Conservation (phyloP, 1,140 invertebrate species). For the Eurosta solidaginis region DNA sequence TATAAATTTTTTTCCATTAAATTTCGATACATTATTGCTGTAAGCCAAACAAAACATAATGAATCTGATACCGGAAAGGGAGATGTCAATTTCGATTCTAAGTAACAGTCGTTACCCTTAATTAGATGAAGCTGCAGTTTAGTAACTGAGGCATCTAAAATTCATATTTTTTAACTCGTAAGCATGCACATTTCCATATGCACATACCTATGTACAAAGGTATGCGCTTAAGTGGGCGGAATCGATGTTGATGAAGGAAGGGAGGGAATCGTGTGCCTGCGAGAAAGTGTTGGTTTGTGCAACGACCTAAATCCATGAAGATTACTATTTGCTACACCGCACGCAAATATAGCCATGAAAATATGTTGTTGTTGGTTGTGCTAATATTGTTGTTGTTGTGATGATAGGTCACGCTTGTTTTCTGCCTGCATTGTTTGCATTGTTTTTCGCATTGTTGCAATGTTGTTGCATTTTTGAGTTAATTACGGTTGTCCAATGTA, state of each 20-base stretch:
- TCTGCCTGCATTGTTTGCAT: not conserved
- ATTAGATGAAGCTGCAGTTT: not conserved
- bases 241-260: too few relatives aligned
- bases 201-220: not conserved
- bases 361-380: not conserved
- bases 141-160: not conserved
- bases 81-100: not conserved
- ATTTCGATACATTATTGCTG: too few relatives aligned
- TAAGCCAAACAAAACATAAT: too few relatives aligned
- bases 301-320: not conserved
- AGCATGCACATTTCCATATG: not conserved
- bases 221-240: too few relatives aligned
- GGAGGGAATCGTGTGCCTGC: not conserved
- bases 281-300: not conserved
- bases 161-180: not conserved
- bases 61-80: too few relatives aligned
- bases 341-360: not conserved
- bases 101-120: not conserved
- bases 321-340: not conserved
- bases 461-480: too few relatives aligned
- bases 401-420: not conserved
- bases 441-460: not conserved
- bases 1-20: too few relatives aligned
- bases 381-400: not conserved
- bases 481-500: constrained; percentile 25